Percentiles rank a stretch among this genome's conserved stretches.
These are phyloP conservation scores for Hippoglossus stenolepis DNA, from an alignment of 2,113 vertebrate genomes.

Conservation along the genomic window DNA sequence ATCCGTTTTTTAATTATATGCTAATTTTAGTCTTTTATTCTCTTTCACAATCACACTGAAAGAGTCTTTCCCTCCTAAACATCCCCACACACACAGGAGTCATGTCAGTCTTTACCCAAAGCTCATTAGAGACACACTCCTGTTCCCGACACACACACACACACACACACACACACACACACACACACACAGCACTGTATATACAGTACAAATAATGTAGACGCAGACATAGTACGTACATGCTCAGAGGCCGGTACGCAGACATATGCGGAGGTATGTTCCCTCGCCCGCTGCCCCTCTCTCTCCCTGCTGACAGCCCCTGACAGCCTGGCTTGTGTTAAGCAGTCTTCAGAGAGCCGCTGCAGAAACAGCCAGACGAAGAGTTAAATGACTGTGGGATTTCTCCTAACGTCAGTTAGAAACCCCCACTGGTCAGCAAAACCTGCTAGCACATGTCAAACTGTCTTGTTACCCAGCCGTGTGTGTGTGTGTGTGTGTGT, in stretches of 20 bases:
- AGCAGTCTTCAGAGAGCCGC: constrained; percentile 50
- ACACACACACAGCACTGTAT: not conserved
- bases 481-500: constrained; percentile 17
- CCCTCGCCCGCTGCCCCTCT: constrained; percentile 6
- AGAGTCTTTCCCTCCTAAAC: not conserved
- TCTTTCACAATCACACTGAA: not conserved
- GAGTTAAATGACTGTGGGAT: constrained; percentile 74
- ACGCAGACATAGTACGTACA: constrained; percentile 8
- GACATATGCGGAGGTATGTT: not conserved
- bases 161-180: no score
- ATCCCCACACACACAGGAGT: not conserved
- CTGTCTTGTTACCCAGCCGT: constrained; percentile 73
- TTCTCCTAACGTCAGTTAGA: constrained; percentile 68
- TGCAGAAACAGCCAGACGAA: constrained; percentile 49
- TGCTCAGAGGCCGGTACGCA: constrained; percentile 4
- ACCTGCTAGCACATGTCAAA: constrained; percentile 63
- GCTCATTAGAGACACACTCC: constrained; percentile 45
- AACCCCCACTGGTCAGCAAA: constrained; percentile 66
- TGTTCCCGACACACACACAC: not conserved
- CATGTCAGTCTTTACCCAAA: constrained; percentile 15
- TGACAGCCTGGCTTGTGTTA: constrained; percentile 47
- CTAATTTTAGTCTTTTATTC: not conserved
- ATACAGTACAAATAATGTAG: not conserved
- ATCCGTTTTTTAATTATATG: not conserved
- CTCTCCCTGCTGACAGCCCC: constrained; percentile 43